Evolutionary conservation across 2,113 vertebrate genomes (phyloP), one percentile per base, ranked within the genome.

Genomic region (Myiopsitta monachus): DNA sequence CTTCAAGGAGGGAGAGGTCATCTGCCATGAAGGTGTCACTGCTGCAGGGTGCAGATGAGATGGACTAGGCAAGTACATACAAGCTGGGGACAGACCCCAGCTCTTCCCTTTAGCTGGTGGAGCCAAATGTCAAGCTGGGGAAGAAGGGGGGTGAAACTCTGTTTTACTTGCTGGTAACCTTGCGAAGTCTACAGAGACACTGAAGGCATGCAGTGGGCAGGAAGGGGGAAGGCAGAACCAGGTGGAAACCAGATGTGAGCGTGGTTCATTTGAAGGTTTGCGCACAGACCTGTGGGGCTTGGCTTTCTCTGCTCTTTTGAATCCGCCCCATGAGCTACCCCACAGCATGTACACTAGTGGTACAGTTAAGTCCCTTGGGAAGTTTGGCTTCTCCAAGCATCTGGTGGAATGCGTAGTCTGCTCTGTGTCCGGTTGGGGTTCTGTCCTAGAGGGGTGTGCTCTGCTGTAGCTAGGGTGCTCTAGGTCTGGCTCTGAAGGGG

Each of bases 201-300:
- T 68, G 18, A 28, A 81, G 80, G 66, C 61, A 24, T 31, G 76
- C 41, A 22, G 30, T 3, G 3, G 59, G 43, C 85, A 83, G 85
- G 68, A 83, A 51, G 66, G 47, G 43, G 22, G 64, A 78, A 55
- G 36, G 49, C 33, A 74, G 69, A 27, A 31, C 46, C 46, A 57
- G 88, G 79, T 93, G 95, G 76, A 49, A 92, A 73, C 39, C 90
- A 96, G 90, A 86, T 95, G 83, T 46, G 47, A 88, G 33, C 3
- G 1, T 31, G 74, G 28, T 66, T 87, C 49, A 9, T 66, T 92
- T 39, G 62, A 31, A 83, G 64, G 44, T 54, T 57, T 96, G 72
- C 69, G 18, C 36, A 24, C 68, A 85, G 75, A 64, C 68, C 51
- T 92, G 75, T 51, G 63, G 41, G 49, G 27, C 9, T 23, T 76